Base-by-base conservation (phyloP, 2,113 vertebrate species). In the Willisornis vidua region DNA sequence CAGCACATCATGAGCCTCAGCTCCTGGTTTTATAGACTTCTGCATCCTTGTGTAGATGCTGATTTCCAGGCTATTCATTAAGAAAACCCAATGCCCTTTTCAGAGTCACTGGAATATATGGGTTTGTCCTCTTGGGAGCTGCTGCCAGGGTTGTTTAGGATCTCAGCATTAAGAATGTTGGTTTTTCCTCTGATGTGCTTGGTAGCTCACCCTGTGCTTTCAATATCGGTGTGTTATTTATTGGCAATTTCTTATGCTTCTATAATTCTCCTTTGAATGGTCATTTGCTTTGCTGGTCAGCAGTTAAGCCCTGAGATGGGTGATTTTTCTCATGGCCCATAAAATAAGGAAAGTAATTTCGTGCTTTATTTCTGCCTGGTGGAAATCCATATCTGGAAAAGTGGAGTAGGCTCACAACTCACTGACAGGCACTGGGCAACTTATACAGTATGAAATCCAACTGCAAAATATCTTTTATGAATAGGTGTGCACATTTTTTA, bases 241-340 rank as follows among this genome's bases (percentile, higher is more conserved):
- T 70, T 90, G 68, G 59, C 79, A 83, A 80, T 92, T 83, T 41
- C 35, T 92, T 88, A 58, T 65, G 46, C 55, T 76, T 88, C 79
- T 84, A n/a, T 92, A 95, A 93, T 82, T 95, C 95, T 88, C 23
- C 63, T 88, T 66, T 78, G 91, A 94, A 85, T 49, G 54, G 82
- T 86, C 90, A 92, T 93, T 96, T 85, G 63, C 70, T 95, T 93
- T 92, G 33, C 58, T 90, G 89, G 85, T 46, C 71, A 87, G 43
- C 7, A 1, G 93, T 76, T 95, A 58, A 82, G 74, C n/a, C 71
- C 62, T 74, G 85, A 85, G 74, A 95, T 80, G 33, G 19, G 93
- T 95, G 93, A 45, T 80, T 85, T 94, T 94, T 55, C 43, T 96
- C 55, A 37, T 28, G 75, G 74, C 17, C 46, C 51, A 91, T 91